A percentile compares a stretch with the other conserved stretches of the same genome.
Evolutionary conservation across 2,888 invertebrate genomes (phyloP).

Genomic region (Dermolepida albohirtum): DNA sequence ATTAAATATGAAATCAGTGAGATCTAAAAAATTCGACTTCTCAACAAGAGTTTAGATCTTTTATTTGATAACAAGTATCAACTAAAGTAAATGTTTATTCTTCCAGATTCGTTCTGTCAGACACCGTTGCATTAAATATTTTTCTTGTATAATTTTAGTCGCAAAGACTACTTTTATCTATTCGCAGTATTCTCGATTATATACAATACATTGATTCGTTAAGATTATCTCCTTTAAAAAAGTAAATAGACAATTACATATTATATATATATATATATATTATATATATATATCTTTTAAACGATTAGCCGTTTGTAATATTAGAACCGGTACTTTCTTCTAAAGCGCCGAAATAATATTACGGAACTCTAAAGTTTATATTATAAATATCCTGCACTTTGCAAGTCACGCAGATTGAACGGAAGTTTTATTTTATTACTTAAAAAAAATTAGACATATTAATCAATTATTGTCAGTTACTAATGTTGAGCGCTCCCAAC

Average conservation of each 20-base stretch:
- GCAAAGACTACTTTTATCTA: no score
- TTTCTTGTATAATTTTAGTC: no score
- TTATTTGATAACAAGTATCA: constrained; percentile 9
- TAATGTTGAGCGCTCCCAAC: constrained; percentile 16
- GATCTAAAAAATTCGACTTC: no score
- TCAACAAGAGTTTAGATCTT: no score
- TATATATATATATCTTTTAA: no score
- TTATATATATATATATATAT: constrained; percentile 2
- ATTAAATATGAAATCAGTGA: no score
- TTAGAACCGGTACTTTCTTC: constrained; percentile 23
- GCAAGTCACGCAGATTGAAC: constrained; percentile 10
- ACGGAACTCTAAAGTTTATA: constrained; percentile 4
- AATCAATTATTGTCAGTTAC: constrained; percentile 17
- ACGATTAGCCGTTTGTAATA: no score
- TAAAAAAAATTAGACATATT: constrained; percentile 22
- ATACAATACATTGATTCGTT: no score
- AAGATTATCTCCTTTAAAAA: no score
- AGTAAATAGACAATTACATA: no score
- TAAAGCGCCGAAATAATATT: constrained; percentile 7
- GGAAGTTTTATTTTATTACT: constrained; percentile 22
- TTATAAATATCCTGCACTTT: constrained; percentile 31
- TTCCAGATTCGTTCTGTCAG: no score
- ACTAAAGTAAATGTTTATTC: constrained; percentile 20
- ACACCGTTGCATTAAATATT: no score
- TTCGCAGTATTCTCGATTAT: background rate